Evolutionary conservation across 2,888 invertebrate genomes (phyloP).

Genomic region (Lacanobia oleracea): DNA sequence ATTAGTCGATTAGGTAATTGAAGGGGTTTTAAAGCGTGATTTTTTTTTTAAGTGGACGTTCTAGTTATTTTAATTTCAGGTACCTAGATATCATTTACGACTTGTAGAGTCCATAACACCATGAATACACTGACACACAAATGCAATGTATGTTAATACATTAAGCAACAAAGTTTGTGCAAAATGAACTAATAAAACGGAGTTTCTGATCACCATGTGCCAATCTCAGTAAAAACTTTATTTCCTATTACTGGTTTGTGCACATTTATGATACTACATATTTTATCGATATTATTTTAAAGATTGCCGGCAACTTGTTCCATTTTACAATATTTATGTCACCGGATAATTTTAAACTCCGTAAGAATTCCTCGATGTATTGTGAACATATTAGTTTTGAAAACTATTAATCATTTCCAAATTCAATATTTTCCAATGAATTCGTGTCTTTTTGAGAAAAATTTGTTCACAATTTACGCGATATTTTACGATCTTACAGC

Average conservation of each 20-base stretch:
- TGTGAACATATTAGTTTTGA: too few relatives aligned
- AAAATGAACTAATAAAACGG: conserved; percentile 69
- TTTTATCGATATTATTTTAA: conserved; percentile 9
- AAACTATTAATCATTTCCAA: too few relatives aligned
- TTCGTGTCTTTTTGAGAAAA: too few relatives aligned
- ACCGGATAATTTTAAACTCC: too few relatives aligned
- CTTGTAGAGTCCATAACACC: not conserved
- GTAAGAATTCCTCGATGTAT: too few relatives aligned
- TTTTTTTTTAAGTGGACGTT: conserved; percentile 5
- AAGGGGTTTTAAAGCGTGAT: conserved; percentile 45
- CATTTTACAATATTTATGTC: conserved; percentile 13
- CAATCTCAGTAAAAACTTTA: conserved; percentile 62
- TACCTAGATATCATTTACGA: conserved; percentile 1
- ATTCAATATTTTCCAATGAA: too few relatives aligned
- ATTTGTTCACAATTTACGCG: too few relatives aligned
- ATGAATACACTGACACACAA: conserved; percentile 9
- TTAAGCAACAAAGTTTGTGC: conserved; percentile 71
- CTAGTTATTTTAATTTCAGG: conserved; percentile 4
- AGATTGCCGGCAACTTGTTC: not conserved
- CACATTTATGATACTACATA: conserved; percentile 18
- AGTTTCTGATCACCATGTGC: conserved; percentile 54
- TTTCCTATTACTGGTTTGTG: too few relatives aligned
- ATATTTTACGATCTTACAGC: too few relatives aligned
- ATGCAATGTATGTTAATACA: conserved; percentile 5
- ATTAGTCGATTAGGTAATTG: conserved; percentile 66